Conservation (phyloP, 2,797 vertebrate genomes). For the Spea hammondii region DNA sequence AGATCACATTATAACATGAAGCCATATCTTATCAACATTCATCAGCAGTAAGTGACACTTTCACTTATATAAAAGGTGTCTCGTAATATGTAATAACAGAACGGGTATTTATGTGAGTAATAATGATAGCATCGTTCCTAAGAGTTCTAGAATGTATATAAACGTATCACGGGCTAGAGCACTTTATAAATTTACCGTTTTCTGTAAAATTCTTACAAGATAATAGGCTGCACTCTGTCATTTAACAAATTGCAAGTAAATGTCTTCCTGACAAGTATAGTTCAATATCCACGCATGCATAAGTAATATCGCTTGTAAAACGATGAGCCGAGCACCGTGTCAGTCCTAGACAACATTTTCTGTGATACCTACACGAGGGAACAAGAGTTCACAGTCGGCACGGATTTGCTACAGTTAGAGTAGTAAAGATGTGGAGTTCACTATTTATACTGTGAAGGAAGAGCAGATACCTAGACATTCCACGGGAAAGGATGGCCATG, state of each 20-base stretch:
- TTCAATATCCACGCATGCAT: slow-evolving; percentile 4
- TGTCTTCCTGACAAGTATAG: slow-evolving; percentile 2
- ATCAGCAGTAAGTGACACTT: background rate
- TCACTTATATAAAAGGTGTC: background rate
- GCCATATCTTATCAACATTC: slow-evolving; percentile 12
- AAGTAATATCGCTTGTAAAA: slow-evolving; percentile 11
- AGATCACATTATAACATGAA: slow-evolving; percentile 18
- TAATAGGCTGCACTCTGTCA: slow-evolving; percentile 15
- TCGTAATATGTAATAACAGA: background rate
- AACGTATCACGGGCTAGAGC: background rate
- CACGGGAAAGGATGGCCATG: too few species aligned
- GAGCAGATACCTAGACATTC: too few species aligned
- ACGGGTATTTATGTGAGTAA: background rate
- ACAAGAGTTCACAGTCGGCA: too few species aligned
- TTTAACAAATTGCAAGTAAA: slow-evolving; percentile 14
- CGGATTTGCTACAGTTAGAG: too few species aligned
- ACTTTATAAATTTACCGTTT: background rate
- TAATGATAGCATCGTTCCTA: background rate
- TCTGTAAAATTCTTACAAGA: background rate
- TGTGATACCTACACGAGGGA: too few species aligned
- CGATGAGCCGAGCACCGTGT: background rate
- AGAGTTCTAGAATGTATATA: background rate
- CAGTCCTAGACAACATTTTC: background rate
- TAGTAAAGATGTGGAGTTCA: too few species aligned
- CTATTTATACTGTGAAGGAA: too few species aligned